These are phyloP conservation scores for Micrasema longulum DNA, from an alignment of 1,140 invertebrate species.

Conservation along the genomic window DNA sequence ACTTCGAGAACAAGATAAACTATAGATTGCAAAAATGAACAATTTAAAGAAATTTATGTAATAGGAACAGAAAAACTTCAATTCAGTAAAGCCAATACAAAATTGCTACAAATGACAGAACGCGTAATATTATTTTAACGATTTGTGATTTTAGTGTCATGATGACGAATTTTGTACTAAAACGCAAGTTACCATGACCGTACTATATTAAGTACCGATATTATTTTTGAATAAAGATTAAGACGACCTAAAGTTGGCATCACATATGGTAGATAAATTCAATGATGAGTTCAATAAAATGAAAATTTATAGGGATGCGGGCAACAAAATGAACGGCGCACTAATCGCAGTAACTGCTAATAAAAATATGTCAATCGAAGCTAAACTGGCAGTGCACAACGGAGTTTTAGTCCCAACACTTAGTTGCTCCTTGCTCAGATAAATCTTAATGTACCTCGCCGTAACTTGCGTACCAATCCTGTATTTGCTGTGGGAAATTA, in stretches of 20 bases:
- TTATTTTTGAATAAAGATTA: slow-evolving; percentile 7
- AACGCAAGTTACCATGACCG: not conserved
- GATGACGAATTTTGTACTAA: slow-evolving; percentile 25
- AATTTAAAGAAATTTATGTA: not conserved
- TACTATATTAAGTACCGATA: not conserved
- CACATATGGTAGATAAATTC: slow-evolving; percentile 10
- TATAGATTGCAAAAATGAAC: not conserved
- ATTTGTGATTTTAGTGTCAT: not conserved
- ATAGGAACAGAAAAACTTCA: not conserved
- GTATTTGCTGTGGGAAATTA: no score
- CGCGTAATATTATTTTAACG: not conserved
- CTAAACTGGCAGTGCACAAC: no score
- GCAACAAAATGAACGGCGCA: not conserved
- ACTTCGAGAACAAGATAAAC: slow-evolving; percentile 1
- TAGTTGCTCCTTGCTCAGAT: no score
- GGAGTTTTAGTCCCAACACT: no score
- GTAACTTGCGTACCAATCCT: no score
- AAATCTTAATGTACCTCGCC: no score
- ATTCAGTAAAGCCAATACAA: not conserved
- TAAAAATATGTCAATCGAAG: no score
- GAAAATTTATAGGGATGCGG: not conserved
- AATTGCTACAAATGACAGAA: slow-evolving; percentile 1
- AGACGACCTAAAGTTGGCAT: slow-evolving; percentile 3
- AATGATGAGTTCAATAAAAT: slow-evolving; percentile 9
- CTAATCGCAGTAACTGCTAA: not conserved